Evolutionary conservation across 2,888 invertebrate genomes (phyloP).

Genomic region (Thymelicus sylvestris): DNA sequence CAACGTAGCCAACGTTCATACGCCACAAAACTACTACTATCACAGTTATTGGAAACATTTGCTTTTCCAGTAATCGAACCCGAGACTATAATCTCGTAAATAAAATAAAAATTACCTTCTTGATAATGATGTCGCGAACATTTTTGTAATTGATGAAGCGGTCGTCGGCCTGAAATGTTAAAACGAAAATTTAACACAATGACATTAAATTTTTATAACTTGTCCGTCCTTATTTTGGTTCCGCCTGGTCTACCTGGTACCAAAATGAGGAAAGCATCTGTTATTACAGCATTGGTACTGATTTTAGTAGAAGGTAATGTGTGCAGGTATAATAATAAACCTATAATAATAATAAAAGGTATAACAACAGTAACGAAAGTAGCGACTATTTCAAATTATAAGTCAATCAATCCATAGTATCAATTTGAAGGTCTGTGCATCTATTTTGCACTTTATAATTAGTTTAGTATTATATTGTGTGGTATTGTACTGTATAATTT

Average conservation of each 20-base stretch:
- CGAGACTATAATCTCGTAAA: too few species aligned
- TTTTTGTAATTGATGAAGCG: slow-evolving; percentile 90
- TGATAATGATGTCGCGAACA: slow-evolving; percentile 91
- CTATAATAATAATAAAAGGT: too few species aligned
- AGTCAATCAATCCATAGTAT: too few species aligned
- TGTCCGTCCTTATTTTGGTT: neutral
- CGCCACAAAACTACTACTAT: too few species aligned
- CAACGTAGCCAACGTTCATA: too few species aligned
- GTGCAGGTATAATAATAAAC: too few species aligned
- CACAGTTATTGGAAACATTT: too few species aligned
- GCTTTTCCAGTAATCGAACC: too few species aligned
- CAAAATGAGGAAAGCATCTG: neutral
- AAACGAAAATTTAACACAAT: slow-evolving; percentile 22
- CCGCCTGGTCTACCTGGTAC: neutral
- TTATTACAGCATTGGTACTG: slow-evolving; percentile 2
- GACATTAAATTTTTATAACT: neutral
- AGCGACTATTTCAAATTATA: too few species aligned
- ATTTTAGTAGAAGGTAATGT: neutral
- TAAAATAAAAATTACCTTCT: slow-evolving; percentile 86
- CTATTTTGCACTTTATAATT: neutral
- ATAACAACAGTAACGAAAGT: too few species aligned
- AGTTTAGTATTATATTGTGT: too few species aligned
- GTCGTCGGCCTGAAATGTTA: slow-evolving; percentile 87
- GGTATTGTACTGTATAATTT: neutral
- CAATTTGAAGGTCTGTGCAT: too few species aligned